phyloP scores from a whole-genome alignment of 2,797 vertebrate genomes.

The Buphagus erythrorhynchus region DNA sequence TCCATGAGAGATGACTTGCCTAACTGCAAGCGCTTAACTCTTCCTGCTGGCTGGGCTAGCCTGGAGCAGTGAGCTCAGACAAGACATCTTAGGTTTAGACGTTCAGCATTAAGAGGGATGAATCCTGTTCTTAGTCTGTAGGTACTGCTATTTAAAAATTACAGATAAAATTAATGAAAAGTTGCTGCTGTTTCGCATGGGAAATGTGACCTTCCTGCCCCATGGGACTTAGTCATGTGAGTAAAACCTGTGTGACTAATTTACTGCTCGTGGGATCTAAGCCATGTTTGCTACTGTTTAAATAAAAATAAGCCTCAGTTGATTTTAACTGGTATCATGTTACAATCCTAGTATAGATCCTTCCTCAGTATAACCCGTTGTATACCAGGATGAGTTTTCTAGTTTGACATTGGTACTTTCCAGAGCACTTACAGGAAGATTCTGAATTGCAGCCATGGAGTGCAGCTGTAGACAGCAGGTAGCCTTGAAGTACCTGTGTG shows the following conservation, averaged over 20 bases:
- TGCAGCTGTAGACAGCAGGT: background rate
- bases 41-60: background rate
- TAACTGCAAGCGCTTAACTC: background rate
- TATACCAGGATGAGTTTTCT: background rate
- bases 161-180: background rate
- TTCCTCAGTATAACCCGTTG: background rate
- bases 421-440: rapidly evolving
- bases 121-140: background rate
- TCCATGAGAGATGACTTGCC: background rate
- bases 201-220: background rate
- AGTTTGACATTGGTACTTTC: background rate
- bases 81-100: background rate
- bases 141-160: background rate
- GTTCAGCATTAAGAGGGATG: background rate
- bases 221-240: background rate
- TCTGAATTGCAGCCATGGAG: background rate
- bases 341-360: background rate
- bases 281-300: background rate
- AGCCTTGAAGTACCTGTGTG: background rate
- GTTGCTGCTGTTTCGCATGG: background rate
- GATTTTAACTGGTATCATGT: background rate
- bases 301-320: background rate
- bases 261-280: background rate
- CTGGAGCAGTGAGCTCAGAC: background rate
- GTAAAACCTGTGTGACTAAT: background rate